Evolutionary conservation across 2,797 vertebrate genomes (phyloP).

Genomic region (Leptodactylus fallax): DNA sequence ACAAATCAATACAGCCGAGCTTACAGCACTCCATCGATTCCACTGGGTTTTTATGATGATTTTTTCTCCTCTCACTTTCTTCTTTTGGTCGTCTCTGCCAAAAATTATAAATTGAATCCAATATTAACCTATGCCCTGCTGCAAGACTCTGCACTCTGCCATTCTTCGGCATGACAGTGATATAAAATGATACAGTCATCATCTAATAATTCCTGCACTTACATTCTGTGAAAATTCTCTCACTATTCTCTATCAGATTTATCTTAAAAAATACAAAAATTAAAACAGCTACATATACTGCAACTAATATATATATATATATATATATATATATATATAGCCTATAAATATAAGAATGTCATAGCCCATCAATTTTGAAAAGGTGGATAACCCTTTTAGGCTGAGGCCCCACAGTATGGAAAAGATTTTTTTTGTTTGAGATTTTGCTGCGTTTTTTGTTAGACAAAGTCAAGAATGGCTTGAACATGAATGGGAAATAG

Average conservation of each 20-base stretch:
- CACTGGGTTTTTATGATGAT: slow-evolving; percentile 50
- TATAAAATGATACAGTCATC: background rate
- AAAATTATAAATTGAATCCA: slow-evolving; percentile 59
- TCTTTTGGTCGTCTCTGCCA: slow-evolving; percentile 57
- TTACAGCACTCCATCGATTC: slow-evolving; percentile 55
- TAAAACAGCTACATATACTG: too few relatives aligned
- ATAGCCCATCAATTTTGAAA: too few relatives aligned
- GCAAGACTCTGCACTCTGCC: background rate
- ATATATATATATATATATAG: too few relatives aligned
- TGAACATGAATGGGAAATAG: too few relatives aligned
- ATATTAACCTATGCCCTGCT: slow-evolving; percentile 47
- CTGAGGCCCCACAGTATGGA: too few relatives aligned
- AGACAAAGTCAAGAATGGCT: too few relatives aligned
- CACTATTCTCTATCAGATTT: background rate
- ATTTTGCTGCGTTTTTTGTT: too few relatives aligned
- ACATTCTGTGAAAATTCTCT: background rate
- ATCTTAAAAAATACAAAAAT: background rate
- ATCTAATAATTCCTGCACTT: background rate
- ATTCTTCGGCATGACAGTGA: background rate
- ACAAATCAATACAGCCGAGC: slow-evolving; percentile 49
- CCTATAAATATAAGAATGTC: too few relatives aligned
- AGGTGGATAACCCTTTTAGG: too few relatives aligned
- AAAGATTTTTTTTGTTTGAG: too few relatives aligned
- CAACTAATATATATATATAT: too few relatives aligned
- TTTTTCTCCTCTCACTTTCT: slow-evolving; percentile 42